Conservation (phyloP, 30 jellyfish, hydroid and myxozoan species). For the Hydra vulgaris region DNA sequence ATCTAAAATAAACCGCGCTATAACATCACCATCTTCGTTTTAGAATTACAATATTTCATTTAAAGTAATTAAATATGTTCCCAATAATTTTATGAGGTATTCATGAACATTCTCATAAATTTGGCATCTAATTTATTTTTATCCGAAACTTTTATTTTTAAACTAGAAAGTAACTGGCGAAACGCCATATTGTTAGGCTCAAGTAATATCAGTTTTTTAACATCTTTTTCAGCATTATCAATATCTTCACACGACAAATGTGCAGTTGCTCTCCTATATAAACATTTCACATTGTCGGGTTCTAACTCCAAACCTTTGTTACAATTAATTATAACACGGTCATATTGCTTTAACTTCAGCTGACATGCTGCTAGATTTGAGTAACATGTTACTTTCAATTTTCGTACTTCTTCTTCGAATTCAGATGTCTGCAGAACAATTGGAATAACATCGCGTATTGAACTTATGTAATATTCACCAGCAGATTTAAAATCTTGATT, state of each 20-base stretch:
- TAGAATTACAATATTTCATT: too few species aligned
- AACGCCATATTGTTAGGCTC: slow-evolving; percentile 39
- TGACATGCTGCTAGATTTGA: slow-evolving; percentile 80
- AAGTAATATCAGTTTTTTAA: slow-evolving; percentile 13
- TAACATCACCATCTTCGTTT: too few species aligned
- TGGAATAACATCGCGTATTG: slow-evolving; percentile 48
- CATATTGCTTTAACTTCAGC: slow-evolving; percentile 37
- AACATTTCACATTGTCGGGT: slow-evolving; percentile 27
- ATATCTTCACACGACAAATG: slow-evolving; percentile 25
- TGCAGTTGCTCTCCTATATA: slow-evolving; percentile 58
- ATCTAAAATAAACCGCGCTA: too few species aligned
- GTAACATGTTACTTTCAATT: slow-evolving; percentile 30
- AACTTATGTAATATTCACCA: slow-evolving; percentile 35
- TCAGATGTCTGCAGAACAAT: slow-evolving; percentile 3
- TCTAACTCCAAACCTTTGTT: slow-evolving; percentile 45
- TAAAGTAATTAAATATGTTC: too few species aligned
- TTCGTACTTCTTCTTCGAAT: slow-evolving; percentile 1
- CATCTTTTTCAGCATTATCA: slow-evolving; percentile 38
- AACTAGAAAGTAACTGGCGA: neutral
- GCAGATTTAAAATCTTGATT: slow-evolving; percentile 36
- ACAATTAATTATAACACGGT: slow-evolving; percentile 44
- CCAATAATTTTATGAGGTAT: too few species aligned
- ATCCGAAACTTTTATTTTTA: neutral
- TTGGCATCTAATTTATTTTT: slow-evolving; percentile 22
- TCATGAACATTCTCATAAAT: slow-evolving; percentile 5